These are phyloP conservation scores for Salvelinus sp. DNA, from an alignment of 2,113 vertebrate species.

Conservation along the genomic window DNA sequence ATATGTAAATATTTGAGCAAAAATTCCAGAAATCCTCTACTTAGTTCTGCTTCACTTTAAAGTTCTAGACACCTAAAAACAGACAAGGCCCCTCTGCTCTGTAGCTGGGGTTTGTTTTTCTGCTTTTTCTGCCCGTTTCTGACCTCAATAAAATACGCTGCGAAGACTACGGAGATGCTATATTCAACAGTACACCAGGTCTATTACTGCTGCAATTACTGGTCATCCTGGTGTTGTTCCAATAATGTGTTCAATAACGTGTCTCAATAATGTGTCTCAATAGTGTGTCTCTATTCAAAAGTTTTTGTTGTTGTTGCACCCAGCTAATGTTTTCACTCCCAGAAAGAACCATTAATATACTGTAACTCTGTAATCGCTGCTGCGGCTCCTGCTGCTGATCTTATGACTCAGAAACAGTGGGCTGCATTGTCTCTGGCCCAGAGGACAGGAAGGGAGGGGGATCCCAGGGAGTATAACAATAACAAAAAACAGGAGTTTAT, in stretches of 20 bases:
- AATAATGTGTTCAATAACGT: neutral
- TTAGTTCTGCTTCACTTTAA: neutral
- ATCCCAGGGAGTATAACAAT: neutral
- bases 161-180: neutral
- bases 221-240: neutral
- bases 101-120: neutral
- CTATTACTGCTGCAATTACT: neutral
- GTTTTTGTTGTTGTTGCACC: neutral
- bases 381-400: neutral
- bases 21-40: neutral
- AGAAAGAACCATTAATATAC: neutral
- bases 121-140: neutral
- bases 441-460: neutral
- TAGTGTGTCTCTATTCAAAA: neutral
- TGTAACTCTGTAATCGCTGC: neutral
- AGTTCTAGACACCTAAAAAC: neutral
- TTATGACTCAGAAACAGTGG: conserved; percentile 2
- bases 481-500: neutral
- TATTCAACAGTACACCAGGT: neutral
- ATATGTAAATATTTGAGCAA: neutral
- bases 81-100: neutral
- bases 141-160: neutral
- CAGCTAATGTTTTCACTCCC: neutral
- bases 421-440: neutral
- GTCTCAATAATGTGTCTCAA: no score